Percentiles rank a stretch among this genome's conserved stretches.
Conservation (phyloP, 2,113 vertebrate genomes). For the Oxygymnocypris stewartii region DNA sequence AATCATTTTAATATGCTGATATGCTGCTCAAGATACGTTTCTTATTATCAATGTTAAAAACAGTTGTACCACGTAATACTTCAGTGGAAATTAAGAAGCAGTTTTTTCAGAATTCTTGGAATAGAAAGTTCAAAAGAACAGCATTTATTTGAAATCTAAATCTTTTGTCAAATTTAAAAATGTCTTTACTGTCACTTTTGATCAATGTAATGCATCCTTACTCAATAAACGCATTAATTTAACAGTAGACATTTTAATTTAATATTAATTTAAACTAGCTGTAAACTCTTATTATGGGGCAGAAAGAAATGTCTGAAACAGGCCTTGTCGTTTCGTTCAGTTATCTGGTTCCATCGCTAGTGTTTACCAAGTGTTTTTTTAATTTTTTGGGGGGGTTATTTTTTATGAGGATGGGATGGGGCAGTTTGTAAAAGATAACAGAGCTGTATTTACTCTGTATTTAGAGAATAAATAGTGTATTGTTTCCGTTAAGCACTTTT, state of each 20-base stretch:
- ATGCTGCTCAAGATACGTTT: background rate
- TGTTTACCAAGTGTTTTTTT: too few species aligned
- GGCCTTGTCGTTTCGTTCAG: background rate
- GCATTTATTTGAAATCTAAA: too few species aligned
- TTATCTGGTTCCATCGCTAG: background rate
- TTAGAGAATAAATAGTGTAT: slow-evolving; percentile 37
- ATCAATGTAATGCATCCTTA: background rate
- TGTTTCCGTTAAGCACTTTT: slow-evolving; percentile 32
- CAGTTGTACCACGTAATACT: background rate
- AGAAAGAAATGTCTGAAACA: background rate
- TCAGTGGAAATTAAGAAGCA: background rate
- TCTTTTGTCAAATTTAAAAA: background rate
- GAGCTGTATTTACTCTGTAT: slow-evolving; percentile 29
- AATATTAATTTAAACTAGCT: background rate
- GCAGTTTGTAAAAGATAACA: background rate
- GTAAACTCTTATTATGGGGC: background rate
- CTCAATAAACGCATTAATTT: too few species aligned
- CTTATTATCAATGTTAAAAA: background rate
- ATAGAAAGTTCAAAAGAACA: too few species aligned
- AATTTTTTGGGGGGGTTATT: too few species aligned
- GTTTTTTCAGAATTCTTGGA: too few species aligned
- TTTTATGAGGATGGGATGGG: background rate
- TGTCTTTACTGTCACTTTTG: background rate
- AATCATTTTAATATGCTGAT: background rate
- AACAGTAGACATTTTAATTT: too few species aligned